Evolutionary conservation across 2,888 invertebrate species (phyloP).

Genomic region (Aphelenchoides bicaudatus): DNA sequence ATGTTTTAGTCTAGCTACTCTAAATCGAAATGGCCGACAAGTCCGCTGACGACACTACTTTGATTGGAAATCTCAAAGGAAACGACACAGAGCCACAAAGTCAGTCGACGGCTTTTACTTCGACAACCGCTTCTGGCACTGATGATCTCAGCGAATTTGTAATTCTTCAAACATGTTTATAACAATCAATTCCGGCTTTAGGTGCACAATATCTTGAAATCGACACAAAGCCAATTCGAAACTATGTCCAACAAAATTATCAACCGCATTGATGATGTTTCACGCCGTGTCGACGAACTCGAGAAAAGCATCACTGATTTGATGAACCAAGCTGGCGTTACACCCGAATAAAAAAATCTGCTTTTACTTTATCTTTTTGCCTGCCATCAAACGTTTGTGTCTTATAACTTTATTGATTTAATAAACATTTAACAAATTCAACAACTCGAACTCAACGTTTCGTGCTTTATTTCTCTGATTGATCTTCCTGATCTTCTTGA

Average conservation of each 20-base stretch:
- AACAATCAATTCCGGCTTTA: slow-evolving; percentile 7
- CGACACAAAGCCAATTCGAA: slow-evolving; percentile 21
- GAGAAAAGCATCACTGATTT: slow-evolving; percentile 24
- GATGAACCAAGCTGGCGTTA: slow-evolving; percentile 69
- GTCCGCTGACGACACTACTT: slow-evolving; percentile 4
- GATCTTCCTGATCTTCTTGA: background rate
- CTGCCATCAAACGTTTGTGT: background rate
- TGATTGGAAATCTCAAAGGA: slow-evolving; percentile 12
- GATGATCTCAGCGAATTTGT: slow-evolving; percentile 19
- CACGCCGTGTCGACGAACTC: slow-evolving; percentile 21
- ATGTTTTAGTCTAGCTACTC: background rate
- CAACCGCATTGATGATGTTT: slow-evolving; percentile 19
- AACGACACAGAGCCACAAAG: background rate
- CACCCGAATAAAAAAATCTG: slow-evolving; percentile 9
- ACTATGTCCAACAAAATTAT: slow-evolving; percentile 25
- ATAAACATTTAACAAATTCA: background rate
- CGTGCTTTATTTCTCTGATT: slow-evolving; percentile 3
- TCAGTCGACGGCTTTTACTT: background rate
- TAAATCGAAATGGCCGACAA: slow-evolving; percentile 11
- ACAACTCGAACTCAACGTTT: background rate
- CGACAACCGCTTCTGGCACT: background rate
- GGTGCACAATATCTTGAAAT: slow-evolving; percentile 21
- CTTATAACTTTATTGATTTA: background rate
- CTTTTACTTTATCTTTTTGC: background rate
- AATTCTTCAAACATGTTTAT: background rate